These are phyloP conservation scores for Hyaena hyaena DNA, from an alignment of 2,113 vertebrate genomes.

Conservation along the genomic window DNA sequence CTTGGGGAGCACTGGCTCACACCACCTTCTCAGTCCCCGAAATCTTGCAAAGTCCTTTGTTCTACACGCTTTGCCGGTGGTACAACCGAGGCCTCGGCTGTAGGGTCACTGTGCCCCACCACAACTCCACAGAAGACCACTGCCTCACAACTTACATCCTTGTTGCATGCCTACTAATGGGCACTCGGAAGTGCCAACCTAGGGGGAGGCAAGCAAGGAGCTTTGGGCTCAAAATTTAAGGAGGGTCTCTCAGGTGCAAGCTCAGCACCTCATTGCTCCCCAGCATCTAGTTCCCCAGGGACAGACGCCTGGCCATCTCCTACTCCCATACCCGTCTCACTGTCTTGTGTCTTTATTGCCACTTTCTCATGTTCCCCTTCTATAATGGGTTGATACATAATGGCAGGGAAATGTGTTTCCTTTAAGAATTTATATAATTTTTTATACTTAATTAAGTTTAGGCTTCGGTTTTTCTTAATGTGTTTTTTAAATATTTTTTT, in stretches of 20 bases:
- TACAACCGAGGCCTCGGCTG: background rate
- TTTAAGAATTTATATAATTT: background rate
- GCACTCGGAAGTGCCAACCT: background rate
- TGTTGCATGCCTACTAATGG: background rate
- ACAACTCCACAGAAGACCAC: background rate
- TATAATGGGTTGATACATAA: background rate
- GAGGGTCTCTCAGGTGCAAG: background rate
- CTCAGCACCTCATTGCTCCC: background rate
- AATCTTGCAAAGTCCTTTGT: background rate
- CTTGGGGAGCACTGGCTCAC: background rate
- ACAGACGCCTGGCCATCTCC: background rate
- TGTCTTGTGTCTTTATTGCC: background rate
- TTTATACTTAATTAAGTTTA: constrained; percentile 20
- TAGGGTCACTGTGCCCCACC: background rate
- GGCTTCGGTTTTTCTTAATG: too few species aligned
- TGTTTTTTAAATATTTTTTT: too few species aligned
- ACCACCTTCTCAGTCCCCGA: background rate
- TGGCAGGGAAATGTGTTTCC: background rate
- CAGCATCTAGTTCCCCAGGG: background rate
- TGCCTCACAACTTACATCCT: background rate
- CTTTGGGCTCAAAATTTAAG: background rate
- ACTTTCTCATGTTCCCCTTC: background rate
- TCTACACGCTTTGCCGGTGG: background rate
- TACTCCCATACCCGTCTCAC: background rate
- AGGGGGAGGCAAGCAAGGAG: background rate